Evolutionary conservation across 37 sponge, comb jelly and placozoan species (phyloP), one percentile per base, ranked within the genome.

Genomic region (Halisarca cf. caerulea): DNA sequence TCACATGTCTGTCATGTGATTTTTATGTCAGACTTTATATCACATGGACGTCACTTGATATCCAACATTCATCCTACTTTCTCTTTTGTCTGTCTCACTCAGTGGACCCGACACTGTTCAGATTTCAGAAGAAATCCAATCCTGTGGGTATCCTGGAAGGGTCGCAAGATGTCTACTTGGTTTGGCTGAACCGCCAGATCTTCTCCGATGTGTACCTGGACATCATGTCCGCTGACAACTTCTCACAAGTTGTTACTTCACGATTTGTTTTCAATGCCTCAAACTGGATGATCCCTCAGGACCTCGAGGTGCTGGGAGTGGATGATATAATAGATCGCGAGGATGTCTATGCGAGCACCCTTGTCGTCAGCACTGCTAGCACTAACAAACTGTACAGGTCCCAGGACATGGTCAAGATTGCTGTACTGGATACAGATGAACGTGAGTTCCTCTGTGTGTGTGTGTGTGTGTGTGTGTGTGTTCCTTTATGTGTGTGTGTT

Each of bases 281-380:
- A 58, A 88, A 93, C 82, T 96, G 96, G 96, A 85, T 74, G 62
- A 35, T 39, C 33, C 27, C 59, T 36, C 89, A 89, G 27, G 88
- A 90, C 33, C 24, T 92, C 28, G 27, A 36, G 25, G 51, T 96
- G 34, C 28, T 85, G 57, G 96, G 89, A 35, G 71, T 86, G 8
- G 94, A 96, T 86, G 96, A 96, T 83, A 84, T 90, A 58, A 70
- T 93, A 74, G 94, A 93, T 43, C 79, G 78, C 21, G 84, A 88
- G 25, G 84, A 88, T 40, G 91, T 91, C 17, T 96, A 96, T 80
- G 85, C 80, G 0, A 74, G 83, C 20, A 39, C 24, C 24, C 11
- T 87, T 14, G 24, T 28, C 41, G 38, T 87, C 18, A 66, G 64
- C 4, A 58, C 74, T 21, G 37, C 58, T 8, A 86, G 86, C 40